Evolutionary conservation across 1,140 invertebrate species (phyloP).

Genomic region (Tachypleus tridentatus): DNA sequence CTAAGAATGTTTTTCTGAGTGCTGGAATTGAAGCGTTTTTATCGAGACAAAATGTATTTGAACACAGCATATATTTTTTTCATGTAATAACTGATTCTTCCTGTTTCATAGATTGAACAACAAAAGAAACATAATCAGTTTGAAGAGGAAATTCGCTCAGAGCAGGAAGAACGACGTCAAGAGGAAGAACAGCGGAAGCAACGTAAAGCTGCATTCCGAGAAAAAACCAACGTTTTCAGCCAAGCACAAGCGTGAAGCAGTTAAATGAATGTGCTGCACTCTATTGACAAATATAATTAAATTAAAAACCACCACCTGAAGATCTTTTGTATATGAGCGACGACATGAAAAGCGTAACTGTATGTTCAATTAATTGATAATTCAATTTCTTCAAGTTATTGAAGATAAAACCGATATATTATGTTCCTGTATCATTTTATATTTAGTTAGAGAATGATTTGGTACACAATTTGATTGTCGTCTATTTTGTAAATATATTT

Average conservation of each 20-base stretch:
- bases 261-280: no score
- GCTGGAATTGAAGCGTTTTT: neutral
- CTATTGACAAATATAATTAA: no score
- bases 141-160: slow-evolving; percentile 70
- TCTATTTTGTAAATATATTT: no score
- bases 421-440: no score
- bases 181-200: slow-evolving; percentile 62
- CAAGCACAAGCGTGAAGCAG: slow-evolving; percentile 7
- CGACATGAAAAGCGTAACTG: no score
- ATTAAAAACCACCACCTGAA: no score
- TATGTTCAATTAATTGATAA: no score
- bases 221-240: slow-evolving; percentile 66
- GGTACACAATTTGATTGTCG: no score
- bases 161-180: slow-evolving; percentile 68
- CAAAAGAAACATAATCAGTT: slow-evolving; percentile 65
- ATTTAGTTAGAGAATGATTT: no score
- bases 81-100: neutral
- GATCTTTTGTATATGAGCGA: no score
- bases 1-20: neutral
- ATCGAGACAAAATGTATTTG: neutral
- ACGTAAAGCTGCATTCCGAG: slow-evolving; percentile 60
- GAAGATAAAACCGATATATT: no score
- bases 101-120: slow-evolving; percentile 56
- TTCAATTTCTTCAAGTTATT: no score
- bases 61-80: slow-evolving; percentile 8